Conservation (phyloP, 2,888 invertebrate species). For the Lysandra bellargus region DNA sequence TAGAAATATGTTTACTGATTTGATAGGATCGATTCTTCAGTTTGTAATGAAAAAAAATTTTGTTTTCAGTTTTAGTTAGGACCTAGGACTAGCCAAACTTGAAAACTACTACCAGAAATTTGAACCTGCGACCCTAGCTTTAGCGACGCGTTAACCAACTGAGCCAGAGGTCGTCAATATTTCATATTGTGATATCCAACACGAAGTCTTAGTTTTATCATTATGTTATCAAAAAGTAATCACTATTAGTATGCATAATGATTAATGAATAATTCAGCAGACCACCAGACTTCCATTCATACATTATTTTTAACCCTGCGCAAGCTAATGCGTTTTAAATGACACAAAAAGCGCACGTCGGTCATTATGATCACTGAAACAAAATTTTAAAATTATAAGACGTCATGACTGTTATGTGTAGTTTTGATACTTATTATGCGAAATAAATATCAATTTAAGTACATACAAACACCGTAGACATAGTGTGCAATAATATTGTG, state of each 20-base stretch:
- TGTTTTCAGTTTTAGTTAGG: too few species aligned
- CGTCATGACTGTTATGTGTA: background rate
- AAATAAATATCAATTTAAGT: background rate
- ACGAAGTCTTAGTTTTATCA: background rate
- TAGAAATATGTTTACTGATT: too few species aligned
- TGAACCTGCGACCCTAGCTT: too few species aligned
- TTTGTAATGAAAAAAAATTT: too few species aligned
- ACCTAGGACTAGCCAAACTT: too few species aligned
- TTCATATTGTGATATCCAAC: background rate
- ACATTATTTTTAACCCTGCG: slow-evolving; percentile 13
- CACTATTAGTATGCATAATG: slow-evolving; percentile 12
- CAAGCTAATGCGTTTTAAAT: slow-evolving; percentile 10
- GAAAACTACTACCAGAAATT: too few species aligned
- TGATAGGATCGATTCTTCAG: too few species aligned
- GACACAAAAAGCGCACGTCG: background rate
- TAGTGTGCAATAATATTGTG: too few species aligned
- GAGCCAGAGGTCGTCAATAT: background rate
- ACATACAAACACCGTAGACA: too few species aligned
- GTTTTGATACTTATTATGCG: background rate
- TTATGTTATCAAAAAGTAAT: slow-evolving; percentile 18
- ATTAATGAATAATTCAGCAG: slow-evolving; percentile 10
- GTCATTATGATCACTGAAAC: background rate
- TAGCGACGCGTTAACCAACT: too few species aligned
- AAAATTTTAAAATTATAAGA: background rate
- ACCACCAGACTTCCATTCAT: slow-evolving; percentile 14